A percentile compares a stretch with the other conserved stretches of the same genome.
Conservation (phyloP, 2,888 invertebrate genomes). For the Drosophila pseudotakahashii region DNA sequence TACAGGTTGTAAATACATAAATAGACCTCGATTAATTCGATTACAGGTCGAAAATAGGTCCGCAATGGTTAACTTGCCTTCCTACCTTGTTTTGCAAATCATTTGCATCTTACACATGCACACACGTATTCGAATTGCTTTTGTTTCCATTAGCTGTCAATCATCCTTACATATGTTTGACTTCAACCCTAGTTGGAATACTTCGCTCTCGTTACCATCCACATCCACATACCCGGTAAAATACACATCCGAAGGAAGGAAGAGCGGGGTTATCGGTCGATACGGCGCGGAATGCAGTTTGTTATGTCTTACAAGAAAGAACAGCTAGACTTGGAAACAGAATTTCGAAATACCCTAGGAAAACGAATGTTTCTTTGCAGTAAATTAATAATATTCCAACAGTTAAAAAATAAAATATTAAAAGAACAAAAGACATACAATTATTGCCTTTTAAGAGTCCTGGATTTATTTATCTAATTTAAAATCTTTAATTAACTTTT, state of each 20-base stretch:
- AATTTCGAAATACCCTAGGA: conserved; percentile 7
- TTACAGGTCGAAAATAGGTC: conserved; percentile 39
- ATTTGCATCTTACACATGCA: conserved; percentile 35
- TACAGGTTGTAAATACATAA: conserved; percentile 34
- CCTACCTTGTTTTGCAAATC: conserved; percentile 33
- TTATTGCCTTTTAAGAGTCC: too few species aligned
- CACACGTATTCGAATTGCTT: conserved; percentile 22
- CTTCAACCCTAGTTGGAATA: conserved; percentile 32
- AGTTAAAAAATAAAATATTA: too few species aligned
- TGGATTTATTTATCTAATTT: too few species aligned
- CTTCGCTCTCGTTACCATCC: conserved; percentile 32
- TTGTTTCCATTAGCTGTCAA: conserved; percentile 42
- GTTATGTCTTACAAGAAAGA: conserved; percentile 33
- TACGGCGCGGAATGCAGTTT: conserved; percentile 27
- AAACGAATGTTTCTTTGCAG: too few species aligned
- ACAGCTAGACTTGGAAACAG: conserved; percentile 1
- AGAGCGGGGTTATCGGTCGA: conserved; percentile 27
- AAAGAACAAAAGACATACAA: too few species aligned
- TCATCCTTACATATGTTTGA: conserved; percentile 42
- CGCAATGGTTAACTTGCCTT: conserved; percentile 31
- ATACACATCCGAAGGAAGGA: conserved; percentile 10
- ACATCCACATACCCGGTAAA: conserved; percentile 13
- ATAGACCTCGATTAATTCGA: conserved; percentile 37
- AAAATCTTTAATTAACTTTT: too few species aligned
- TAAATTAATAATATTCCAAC: too few species aligned